Conservation (phyloP, 2,888 invertebrate species). For the Blomia tropicalis region DNA sequence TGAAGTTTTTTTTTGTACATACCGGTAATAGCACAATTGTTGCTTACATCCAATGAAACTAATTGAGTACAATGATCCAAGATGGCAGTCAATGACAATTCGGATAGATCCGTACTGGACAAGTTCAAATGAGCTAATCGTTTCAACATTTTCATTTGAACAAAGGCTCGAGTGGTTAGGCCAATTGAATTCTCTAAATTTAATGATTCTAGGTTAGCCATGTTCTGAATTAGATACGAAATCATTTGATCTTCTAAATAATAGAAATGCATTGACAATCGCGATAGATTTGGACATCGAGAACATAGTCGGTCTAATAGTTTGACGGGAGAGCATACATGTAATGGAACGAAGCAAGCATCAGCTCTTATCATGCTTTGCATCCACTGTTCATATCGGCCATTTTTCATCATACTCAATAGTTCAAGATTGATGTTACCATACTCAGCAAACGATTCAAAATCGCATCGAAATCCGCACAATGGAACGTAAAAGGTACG, state of each 20-base stretch:
- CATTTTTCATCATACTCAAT: not conserved
- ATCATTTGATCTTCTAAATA: constrained; percentile 11
- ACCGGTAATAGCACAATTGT: constrained; percentile 17
- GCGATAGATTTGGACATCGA: not conserved
- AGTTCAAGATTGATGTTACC: not conserved
- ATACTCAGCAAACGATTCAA: not conserved
- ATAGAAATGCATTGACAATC: constrained; percentile 13
- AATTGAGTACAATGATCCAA: constrained; percentile 6
- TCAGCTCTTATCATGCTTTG: not conserved
- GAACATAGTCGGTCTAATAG: not conserved
- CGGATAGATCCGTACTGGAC: constrained; percentile 7
- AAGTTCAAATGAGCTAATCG: constrained; percentile 16
- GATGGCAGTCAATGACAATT: not conserved
- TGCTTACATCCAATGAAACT: constrained; percentile 14
- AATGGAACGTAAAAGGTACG: constrained; percentile 8
- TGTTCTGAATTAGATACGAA: not conserved
- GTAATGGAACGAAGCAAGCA: not conserved
- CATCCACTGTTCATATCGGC: not conserved
- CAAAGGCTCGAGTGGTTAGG: not conserved
- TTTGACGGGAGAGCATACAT: constrained; percentile 7
- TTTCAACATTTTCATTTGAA: not conserved
- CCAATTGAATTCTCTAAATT: constrained; percentile 20
- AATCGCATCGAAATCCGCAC: not conserved
- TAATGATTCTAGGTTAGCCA: not conserved
- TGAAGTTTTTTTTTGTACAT: not conserved